phyloP scores from a whole-genome alignment of 1,140 invertebrate genomes.

The Copidosoma floridanum region DNA sequence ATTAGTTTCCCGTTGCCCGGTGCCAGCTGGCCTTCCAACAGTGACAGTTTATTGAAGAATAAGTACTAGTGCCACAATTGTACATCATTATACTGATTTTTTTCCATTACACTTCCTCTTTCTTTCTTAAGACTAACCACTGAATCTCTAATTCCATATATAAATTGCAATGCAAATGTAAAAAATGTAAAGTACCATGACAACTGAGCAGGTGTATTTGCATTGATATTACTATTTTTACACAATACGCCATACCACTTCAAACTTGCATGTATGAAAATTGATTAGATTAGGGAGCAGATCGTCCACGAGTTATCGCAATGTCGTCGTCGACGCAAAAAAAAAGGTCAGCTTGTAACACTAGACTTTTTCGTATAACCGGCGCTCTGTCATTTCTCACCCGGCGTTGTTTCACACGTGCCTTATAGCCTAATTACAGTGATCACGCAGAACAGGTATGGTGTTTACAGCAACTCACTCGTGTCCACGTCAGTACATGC shows the following conservation, averaged over 20 bases:
- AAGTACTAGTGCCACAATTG: constrained; percentile 15
- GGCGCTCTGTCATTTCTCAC: constrained; percentile 10
- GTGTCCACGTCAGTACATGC: not conserved
- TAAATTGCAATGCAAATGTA: no score
- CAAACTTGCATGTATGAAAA: no score
- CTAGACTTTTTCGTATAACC: not conserved
- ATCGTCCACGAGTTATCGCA: constrained; percentile 4
- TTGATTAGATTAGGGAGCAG: no score
- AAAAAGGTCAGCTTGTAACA: not conserved
- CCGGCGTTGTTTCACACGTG: not conserved
- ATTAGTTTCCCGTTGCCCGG: no score
- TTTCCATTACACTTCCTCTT: no score
- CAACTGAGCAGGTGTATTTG: no score
- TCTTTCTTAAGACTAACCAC: no score
- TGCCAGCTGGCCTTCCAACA: not conserved
- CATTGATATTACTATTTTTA: no score
- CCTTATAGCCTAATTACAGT: constrained; percentile 9
- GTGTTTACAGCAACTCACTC: no score
- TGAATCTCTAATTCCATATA: no score
- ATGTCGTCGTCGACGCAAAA: not conserved
- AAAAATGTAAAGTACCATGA: no score
- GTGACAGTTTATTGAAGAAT: not conserved
- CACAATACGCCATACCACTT: no score
- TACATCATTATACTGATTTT: not conserved
- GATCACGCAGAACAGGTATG: not conserved